Evolutionary conservation across 2,888 invertebrate species (phyloP).

Genomic region (Lithophane ornitopus): DNA sequence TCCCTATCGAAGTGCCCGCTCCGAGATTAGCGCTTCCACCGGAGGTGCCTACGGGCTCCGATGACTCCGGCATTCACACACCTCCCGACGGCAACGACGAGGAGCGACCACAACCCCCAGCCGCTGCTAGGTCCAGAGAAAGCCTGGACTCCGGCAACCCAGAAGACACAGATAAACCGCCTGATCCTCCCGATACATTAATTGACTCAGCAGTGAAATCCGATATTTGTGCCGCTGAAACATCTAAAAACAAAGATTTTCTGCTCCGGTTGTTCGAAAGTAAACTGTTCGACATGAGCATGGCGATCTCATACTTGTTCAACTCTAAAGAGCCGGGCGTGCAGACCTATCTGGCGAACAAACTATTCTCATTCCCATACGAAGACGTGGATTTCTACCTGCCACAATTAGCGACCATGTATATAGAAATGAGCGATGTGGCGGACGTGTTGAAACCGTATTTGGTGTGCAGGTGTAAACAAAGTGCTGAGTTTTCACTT

Average conservation of each 20-base stretch:
- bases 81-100: constrained; percentile 86
- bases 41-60: constrained; percentile 92
- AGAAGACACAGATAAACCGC: constrained; percentile 90
- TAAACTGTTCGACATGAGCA: constrained; percentile 98
- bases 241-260: constrained; percentile 91
- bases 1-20: constrained; percentile 82
- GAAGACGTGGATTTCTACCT: constrained; percentile 99
- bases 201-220: constrained; percentile 79
- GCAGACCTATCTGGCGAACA: constrained; percentile 99
- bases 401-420: constrained; percentile 99
- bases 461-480: constrained; percentile 93
- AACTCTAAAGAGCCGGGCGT: constrained; percentile 99
- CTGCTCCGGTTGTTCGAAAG: constrained; percentile 98
- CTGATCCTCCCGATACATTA: constrained; percentile 83
- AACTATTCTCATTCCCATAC: constrained; percentile 98
- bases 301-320: constrained; percentile 99
- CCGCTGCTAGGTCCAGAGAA: constrained; percentile 92
- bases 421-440: constrained; percentile 99
- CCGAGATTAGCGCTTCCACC: constrained; percentile 91
- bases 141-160: constrained; percentile 93
- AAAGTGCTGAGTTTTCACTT: constrained; percentile 98
- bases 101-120: constrained; percentile 87
- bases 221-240: constrained; percentile 79
- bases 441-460: constrained; percentile 93
- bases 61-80: constrained; percentile 94